Base-by-base conservation (phyloP, 2,113 vertebrate genomes). In the Fulica atra region DNA sequence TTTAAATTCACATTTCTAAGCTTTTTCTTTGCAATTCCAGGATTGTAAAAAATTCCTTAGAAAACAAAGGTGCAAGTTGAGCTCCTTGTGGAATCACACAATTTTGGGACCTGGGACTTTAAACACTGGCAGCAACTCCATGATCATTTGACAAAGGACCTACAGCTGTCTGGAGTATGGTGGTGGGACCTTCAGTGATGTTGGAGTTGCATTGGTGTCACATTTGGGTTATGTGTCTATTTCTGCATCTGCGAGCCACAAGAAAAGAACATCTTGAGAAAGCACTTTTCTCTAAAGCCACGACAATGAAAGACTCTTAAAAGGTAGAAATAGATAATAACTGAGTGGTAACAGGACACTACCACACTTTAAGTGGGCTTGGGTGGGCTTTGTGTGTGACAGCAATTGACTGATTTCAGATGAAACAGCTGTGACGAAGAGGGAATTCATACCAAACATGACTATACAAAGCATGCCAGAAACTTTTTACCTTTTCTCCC, bases 361-460 rank as follows among this genome's bases (percentile, higher is more conserved):
- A 6, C 28, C 24, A 42, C 24, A 51, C n/a, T 91, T 88, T n/a
- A 51, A 68, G 31, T 56, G 57, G 21, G 36, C 48, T 88, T 48
- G 18, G 66, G 25, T 25, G 59, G n/a, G 14, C 64, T 82, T 91
- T 80, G 12, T 44, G 20, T 8, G 23, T 29, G 24, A 50, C 10
- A 11, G 35, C 0, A 2, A 77, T 8, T 64, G 50, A 51, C 15
- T 10, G 21, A 36, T 88, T 93, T 88, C 33, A 85, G 29, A 36
- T 40, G 13, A 85, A 85, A 11, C 8, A 73, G 19, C n/a, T 81
- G 33, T 44, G 68, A 46, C 2, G 0, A 84, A 64, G 2, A 6
- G 40, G 9, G 2, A 44, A 70, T 86, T 91, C 57, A 68, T 8
- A 38, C 11, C 0, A 0, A 77, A 59, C 5, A 13, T 12, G n/a